Base-by-base conservation (phyloP, 2,113 vertebrate genomes). In the Tyrannus savana region DNA sequence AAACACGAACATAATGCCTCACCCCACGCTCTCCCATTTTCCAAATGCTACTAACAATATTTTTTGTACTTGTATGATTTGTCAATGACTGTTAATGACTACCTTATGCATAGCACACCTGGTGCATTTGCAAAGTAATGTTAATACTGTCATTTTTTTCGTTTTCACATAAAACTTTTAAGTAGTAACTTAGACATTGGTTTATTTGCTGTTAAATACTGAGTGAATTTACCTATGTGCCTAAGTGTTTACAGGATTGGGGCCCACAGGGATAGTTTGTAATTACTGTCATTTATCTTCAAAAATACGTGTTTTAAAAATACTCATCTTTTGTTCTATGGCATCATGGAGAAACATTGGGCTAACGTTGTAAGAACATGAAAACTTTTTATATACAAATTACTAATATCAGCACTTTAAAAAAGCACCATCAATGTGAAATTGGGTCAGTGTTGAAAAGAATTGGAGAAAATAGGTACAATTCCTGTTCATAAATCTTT, bases 351-450 rank as follows among this genome's bases (percentile, higher is more conserved):
- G 58, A 91, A 94, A 69, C 74, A 80, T 49, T 89, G 87, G 78
- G 59, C 50, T 88, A 74, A 71, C 27, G 35, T 3, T 19, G 16
- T 27, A 19, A 90, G 53, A 94, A 84, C 44, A 87, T 6, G 16
- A 89, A 18, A 78, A 53, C 44, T 55, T 23, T 68, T 62, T 39
- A 19, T 85, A 35, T 41, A 71, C 9, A 56, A 41, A 75, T 72
- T 27, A 79, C 24, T 86, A 75, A 74, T 52, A 68, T 56, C 75
- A 90, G 90, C 93, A 95, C 93, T 96, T 97, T 86, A 88, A 76
- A 82, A 60, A 93, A 80, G 14, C 39, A 87, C 30, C 37, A 62
- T 58, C 46, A 56, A 19, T 75, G 44, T 90, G 88, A 94, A 92
- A 75, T 39, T 18, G 24, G 92, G 39, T 47, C 49, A 68, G 31